phyloP scores from a whole-genome alignment of 2,797 vertebrate genomes.

The Protonibea diacanthus region DNA sequence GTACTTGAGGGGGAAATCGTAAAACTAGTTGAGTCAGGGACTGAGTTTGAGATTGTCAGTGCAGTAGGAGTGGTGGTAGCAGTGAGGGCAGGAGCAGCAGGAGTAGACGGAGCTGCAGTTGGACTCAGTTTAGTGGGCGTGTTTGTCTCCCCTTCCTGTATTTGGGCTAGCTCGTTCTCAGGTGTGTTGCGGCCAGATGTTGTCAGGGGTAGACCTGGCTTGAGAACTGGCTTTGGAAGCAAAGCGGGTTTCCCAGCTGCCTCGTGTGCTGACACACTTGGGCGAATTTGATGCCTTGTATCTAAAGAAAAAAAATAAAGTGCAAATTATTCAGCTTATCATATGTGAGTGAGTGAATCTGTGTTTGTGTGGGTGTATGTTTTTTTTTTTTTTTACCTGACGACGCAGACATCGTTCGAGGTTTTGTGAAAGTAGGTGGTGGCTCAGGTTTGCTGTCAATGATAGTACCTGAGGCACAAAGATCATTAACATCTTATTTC shows the following conservation, averaged over 20 bases:
- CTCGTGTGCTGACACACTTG: conserved; percentile 81
- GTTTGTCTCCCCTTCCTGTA: conserved; percentile 73
- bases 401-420: conserved; percentile 94
- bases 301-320: conserved; percentile 67
- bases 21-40: conserved; percentile 52
- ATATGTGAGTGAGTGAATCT: neutral
- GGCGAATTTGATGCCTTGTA: conserved; percentile 84
- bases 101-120: conserved; percentile 4
- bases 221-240: conserved; percentile 85
- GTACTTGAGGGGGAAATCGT: conserved; percentile 56
- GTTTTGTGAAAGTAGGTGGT: conserved; percentile 91
- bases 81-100: conserved; percentile 30
- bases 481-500: conserved; percentile 38
- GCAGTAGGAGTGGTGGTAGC: conserved; percentile 31
- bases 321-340: conserved; percentile 2
- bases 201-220: conserved; percentile 71
- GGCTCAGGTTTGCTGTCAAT: conserved; percentile 93
- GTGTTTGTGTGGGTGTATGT: conserved; percentile 1
- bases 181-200: conserved; percentile 80
- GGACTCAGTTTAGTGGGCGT: conserved; percentile 61
- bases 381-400: conserved; percentile 85
- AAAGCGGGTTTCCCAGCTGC: conserved; percentile 84
- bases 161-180: conserved; percentile 80
- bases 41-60: conserved; percentile 65
- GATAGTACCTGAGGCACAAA: conserved; percentile 90